phyloP scores from a whole-genome alignment of 2,113 vertebrate genomes.

The Dasyurus viverrinus region DNA sequence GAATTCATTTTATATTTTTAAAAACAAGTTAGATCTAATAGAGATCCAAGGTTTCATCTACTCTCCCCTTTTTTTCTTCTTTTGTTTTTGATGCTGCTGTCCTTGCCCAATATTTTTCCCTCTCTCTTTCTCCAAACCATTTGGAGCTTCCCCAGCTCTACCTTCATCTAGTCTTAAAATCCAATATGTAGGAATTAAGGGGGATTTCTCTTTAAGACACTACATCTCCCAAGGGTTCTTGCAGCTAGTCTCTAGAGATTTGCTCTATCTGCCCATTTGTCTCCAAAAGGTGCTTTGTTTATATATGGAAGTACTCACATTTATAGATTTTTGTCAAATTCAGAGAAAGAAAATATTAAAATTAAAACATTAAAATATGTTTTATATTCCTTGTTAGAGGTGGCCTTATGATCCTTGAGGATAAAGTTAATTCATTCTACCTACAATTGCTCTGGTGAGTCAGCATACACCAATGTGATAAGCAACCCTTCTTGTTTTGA shows the following conservation, averaged over 20 bases:
- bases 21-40: neutral
- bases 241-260: neutral
- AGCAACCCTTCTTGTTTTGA: neutral
- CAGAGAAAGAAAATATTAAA: neutral
- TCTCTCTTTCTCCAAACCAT: neutral
- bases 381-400: conserved; percentile 41
- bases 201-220: neutral
- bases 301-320: neutral
- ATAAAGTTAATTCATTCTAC: neutral
- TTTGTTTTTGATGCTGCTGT: neutral
- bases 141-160: neutral
- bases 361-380: neutral
- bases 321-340: neutral
- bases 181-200: neutral
- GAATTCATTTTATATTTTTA: neutral
- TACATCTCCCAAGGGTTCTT: neutral
- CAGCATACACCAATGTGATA: neutral
- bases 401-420: conserved; percentile 21
- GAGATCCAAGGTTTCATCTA: no score
- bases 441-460: conserved; percentile 23
- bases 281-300: neutral
- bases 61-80: neutral
- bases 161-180: neutral
- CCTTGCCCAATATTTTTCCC: neutral
- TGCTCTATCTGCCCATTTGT: neutral